A percentile compares a stretch with the other conserved stretches of the same genome.
Conservation (phyloP, 2,797 vertebrate species). For the Anolis apletophallus region DNA sequence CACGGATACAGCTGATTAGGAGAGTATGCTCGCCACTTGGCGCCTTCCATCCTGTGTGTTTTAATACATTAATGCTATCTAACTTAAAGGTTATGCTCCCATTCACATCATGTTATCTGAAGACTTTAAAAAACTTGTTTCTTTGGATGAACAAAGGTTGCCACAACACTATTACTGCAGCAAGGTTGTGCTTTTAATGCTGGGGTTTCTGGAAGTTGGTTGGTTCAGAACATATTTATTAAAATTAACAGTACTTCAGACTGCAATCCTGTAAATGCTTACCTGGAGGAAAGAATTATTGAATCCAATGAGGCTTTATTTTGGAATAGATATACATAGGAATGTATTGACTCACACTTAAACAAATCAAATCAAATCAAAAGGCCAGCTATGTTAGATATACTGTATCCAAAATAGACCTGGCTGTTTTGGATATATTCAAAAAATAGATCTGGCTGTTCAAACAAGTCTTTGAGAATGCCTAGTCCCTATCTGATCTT, state of each 20-base stretch:
- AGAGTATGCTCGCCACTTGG: slow-evolving; percentile 71
- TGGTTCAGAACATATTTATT: neutral
- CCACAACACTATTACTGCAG: neutral
- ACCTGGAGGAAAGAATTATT: neutral
- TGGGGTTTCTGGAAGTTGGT: slow-evolving; percentile 16
- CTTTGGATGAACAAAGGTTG: slow-evolving; percentile 54
- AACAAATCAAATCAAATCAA: neutral
- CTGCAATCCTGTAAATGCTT: neutral
- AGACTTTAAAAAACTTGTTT: slow-evolving; percentile 59
- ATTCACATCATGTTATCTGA: slow-evolving; percentile 59
- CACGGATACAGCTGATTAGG: slow-evolving; percentile 78
- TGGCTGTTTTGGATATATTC: too few species aligned
- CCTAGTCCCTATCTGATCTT: too few species aligned
- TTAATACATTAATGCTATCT: slow-evolving; percentile 49
- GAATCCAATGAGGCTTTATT: neutral
- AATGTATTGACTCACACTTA: neutral
- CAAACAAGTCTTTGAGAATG: too few species aligned
- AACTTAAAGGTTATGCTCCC: slow-evolving; percentile 56
- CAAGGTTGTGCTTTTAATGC: neutral
- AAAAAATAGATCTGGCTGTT: too few species aligned
- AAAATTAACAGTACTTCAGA: neutral
- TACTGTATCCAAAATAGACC: neutral
- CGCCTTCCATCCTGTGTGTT: slow-evolving; percentile 76
- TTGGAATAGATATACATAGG: neutral
- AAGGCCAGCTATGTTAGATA: neutral